Evolutionary conservation across 1,140 invertebrate species (phyloP), one percentile per base, ranked within the genome.

Genomic region (Augochlora pura): DNA sequence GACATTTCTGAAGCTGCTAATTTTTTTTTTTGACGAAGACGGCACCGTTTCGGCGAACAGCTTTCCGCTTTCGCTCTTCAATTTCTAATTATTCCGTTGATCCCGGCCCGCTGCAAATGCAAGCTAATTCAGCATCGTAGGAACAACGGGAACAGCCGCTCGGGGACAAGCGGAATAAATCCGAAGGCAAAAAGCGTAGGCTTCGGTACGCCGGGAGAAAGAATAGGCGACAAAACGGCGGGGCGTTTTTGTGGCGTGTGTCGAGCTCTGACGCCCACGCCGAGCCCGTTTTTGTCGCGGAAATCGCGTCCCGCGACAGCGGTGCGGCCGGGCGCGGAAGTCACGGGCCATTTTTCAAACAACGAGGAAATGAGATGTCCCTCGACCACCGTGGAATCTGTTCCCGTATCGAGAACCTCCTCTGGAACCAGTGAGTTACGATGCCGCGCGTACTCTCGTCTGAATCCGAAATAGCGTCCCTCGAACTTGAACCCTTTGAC

Each of bases 321-420:
- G 49, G 23, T 2, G 9, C 1, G 16, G 4, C 32, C 32, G 32
- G 39, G 21, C 18, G 32, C 60, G 76, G 69, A 78, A 78, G 69
- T 78, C 68, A 46, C 60, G 60, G 12, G 69, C 60, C 68, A 78
- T 78, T 72, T 78, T 78, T 78, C 76, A 78, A 78, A 64, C 60
- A 21, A n/a, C 60, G 12, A 70, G 76, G 76, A 78, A 78, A 78
- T 78, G 60, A 78, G 76, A 72, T 78, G 76, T 78, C 76, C 69
- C 59, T n/a, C 27, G 74, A 7, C 32, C 73, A 8, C 18, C 23
- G 18, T 57, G 67, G 76, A 72, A 64, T 60, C 32, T 46, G 21
- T 52, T 54, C 59, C 16, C 32, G 27, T 57, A 78, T 78, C 76
- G 69, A 65, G n/a, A 54, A 63, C 25, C 52, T 23, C 18, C 42